Conservation (phyloP, 2,113 vertebrate genomes). For the Tauraco erythrolophus region DNA sequence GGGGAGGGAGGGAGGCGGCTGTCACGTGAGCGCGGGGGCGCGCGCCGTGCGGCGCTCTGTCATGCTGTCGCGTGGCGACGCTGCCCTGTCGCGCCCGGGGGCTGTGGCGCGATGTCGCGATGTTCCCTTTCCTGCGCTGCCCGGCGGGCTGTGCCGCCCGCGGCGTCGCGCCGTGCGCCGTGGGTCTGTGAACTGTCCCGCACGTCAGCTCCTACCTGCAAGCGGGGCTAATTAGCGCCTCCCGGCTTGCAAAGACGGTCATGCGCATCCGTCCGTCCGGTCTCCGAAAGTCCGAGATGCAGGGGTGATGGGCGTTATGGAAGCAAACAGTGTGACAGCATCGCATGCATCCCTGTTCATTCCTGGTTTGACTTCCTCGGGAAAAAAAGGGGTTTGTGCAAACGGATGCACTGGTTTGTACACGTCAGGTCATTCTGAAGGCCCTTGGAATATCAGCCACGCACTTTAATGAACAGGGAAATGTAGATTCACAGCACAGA, state of each 20-base stretch:
- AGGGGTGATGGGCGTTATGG: neutral
- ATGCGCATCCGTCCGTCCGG: neutral
- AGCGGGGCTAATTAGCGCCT: neutral
- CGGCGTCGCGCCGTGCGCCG: too few relatives aligned
- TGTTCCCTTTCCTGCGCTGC: neutral
- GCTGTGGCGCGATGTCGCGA: neutral
- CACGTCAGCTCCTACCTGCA: neutral
- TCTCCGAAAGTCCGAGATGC: neutral
- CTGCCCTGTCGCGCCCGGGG: too few relatives aligned
- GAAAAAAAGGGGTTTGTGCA: neutral
- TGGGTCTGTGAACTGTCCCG: neutral
- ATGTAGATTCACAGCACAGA: neutral
- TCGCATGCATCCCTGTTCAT: neutral
- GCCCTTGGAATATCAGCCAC: neutral
- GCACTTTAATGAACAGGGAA: neutral
- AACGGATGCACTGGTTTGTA: neutral
- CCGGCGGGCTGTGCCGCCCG: too few relatives aligned
- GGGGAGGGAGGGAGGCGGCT: neutral
- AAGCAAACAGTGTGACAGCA: neutral
- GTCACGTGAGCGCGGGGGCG: too few relatives aligned
- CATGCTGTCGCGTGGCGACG: neutral
- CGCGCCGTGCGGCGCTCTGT: accelerated
- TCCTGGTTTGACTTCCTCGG: neutral
- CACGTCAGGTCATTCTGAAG: neutral
- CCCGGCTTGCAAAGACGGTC: neutral